phyloP scores from a whole-genome alignment of 2,113 vertebrate genomes.

The Dolichallabes microphthalmus region DNA sequence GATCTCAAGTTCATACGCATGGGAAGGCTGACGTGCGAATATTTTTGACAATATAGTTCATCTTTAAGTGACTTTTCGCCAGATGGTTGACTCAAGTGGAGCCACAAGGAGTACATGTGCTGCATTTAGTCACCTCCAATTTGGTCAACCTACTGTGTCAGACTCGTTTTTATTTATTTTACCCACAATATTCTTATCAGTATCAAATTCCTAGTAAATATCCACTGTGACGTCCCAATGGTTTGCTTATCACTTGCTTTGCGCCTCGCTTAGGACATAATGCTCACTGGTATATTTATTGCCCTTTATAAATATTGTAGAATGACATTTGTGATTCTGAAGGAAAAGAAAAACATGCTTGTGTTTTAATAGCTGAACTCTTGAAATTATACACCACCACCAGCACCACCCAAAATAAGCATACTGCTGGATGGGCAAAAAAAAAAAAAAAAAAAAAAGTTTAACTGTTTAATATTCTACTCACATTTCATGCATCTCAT shows the following conservation, averaged over 20 bases:
- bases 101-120: not conserved
- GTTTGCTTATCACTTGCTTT: not conserved
- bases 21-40: no score
- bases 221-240: not conserved
- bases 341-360: not conserved
- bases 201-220: not conserved
- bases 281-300: not conserved
- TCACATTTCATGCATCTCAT: not conserved
- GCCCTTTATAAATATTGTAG: not conserved
- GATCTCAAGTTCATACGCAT: no score
- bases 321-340: not conserved
- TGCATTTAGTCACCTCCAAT: not conserved
- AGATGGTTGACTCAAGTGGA: not conserved
- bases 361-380: not conserved
- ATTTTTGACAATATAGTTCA: no score
- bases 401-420: not conserved
- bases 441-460: no score
- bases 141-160: not conserved
- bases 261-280: no score
- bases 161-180: not conserved
- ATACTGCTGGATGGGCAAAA: not conserved
- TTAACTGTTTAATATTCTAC: not conserved
- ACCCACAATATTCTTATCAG: not conserved
- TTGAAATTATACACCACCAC: not conserved
- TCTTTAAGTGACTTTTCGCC: not conserved